Evolutionary conservation across 2,113 vertebrate species (phyloP).

Genomic region (Guaruba guarouba): DNA sequence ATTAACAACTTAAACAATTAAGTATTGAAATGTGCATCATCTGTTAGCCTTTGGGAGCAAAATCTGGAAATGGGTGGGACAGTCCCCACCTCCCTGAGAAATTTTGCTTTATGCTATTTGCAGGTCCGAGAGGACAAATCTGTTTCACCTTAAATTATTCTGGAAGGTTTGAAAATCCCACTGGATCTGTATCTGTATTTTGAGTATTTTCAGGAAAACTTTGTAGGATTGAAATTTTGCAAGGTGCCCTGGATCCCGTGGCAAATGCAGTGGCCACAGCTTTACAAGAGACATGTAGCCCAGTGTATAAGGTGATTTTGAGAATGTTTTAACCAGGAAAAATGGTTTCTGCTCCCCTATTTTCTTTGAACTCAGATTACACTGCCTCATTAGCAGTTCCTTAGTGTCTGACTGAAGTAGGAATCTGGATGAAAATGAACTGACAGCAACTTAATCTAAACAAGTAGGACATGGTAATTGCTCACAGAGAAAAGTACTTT

Average conservation of each 20-base stretch:
- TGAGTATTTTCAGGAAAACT: background rate
- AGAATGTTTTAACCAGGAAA: constrained; percentile 6
- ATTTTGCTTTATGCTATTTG: background rate
- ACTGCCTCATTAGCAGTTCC: constrained; percentile 44
- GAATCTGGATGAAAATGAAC: constrained; percentile 59
- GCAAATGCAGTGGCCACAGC: background rate
- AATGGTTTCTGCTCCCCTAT: background rate
- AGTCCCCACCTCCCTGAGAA: background rate
- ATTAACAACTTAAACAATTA: background rate
- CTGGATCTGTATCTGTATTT: background rate
- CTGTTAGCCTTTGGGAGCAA: background rate
- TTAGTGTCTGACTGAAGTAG: constrained; percentile 35
- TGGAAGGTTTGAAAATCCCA: background rate
- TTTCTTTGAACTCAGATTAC: constrained; percentile 58
- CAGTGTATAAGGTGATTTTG: background rate
- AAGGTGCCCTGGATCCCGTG: background rate
- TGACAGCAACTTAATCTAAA: constrained; percentile 64
- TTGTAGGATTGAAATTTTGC: background rate
- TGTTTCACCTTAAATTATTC: background rate
- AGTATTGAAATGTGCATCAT: background rate
- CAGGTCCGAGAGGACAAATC: background rate
- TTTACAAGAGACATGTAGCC: background rate
- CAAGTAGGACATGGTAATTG: constrained; percentile 59
- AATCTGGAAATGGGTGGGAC: background rate
- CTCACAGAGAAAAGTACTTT: constrained; percentile 41